Base-by-base conservation (phyloP, 2,888 invertebrate species). In the Nipponacmea schrenckii region DNA sequence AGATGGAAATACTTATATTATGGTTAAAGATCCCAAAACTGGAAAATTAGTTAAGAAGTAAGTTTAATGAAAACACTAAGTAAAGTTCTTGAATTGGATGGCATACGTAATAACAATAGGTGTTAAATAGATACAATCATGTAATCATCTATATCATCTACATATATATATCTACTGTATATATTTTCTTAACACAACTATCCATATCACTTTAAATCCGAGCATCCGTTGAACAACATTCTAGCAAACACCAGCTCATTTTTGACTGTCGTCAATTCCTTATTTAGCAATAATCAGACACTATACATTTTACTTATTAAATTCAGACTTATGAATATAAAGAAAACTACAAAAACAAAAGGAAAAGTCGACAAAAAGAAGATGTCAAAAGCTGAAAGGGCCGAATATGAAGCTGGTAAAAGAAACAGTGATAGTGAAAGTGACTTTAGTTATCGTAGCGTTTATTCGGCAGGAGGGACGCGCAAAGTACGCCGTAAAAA, bases 361-460 rank as follows among this genome's bases (percentile, higher is more conserved):
- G 68, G 50, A 8, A 68, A 62, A 15, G 27, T n/a, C 26, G n/a
- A 31, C 15, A 68, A 68, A 62, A 62, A 56, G 7, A 68, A 27
- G 24, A 69, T 72, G 69, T 66, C 44, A n/a, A 71, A 72, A 64
- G 77, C 63, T 50, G 68, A 67, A 39, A 20, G 56, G 62, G 45
- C 64, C 68, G 69, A 68, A 20, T 67, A 71, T 27, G 84, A 84
- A 70, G 74, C 78, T 27, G 86, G 86, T 12, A 84, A 84, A 71
- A 74, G 87, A 4, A 76, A 84, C 73, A 65, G 71, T 2, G 84
- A 79, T 69, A 85, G 85, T 70, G 86, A 85, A 70, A 83, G 83
- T 68, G 87, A 87, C 27, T 86, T 74, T 73, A 85, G 85, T 71
- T 87, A 87, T 70, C 71, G 80, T 45, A 85, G 85, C 69, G 79